Evolutionary conservation across 1,140 invertebrate species (phyloP).

Genomic region (Cyclina sinensis): DNA sequence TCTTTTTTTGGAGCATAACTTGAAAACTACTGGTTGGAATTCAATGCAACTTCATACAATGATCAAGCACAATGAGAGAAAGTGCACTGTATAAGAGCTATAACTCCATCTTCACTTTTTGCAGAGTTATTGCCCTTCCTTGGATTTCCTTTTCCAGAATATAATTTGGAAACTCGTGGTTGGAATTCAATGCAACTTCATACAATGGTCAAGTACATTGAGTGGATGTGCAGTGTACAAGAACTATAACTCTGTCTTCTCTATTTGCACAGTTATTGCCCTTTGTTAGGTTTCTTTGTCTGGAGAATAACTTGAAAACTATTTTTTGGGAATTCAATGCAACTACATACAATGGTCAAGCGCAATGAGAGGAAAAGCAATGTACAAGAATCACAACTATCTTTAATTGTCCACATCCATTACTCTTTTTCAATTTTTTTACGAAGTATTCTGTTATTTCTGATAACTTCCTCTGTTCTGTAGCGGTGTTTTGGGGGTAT

Average conservation of each 20-base stretch:
- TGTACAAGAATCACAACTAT: background rate
- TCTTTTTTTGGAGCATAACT: background rate
- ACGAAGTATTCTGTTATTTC: too few relatives aligned
- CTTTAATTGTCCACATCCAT: too few relatives aligned
- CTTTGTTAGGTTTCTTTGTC: background rate
- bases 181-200: conserved; percentile 40
- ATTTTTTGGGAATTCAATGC: too few relatives aligned
- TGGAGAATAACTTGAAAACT: too few relatives aligned
- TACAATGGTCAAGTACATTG: conserved; percentile 28
- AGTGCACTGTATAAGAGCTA: background rate
- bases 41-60: background rate
- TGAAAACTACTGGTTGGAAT: conserved; percentile 2
- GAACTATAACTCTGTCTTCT: conserved; percentile 13
- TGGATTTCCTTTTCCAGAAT: conserved; percentile 23
- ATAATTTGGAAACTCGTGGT: conserved; percentile 31
- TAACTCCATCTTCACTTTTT: background rate
- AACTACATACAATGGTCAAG: too few relatives aligned
- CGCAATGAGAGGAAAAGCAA: too few relatives aligned
- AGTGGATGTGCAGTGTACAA: conserved; percentile 33
- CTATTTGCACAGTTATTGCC: background rate
- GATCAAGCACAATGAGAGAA: background rate
- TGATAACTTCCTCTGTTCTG: too few relatives aligned
- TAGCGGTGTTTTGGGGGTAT: too few relatives aligned
- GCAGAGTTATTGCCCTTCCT: conserved; percentile 3
- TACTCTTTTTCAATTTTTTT: too few relatives aligned